These are phyloP conservation scores for Amphibalanus amphitrite DNA, from an alignment of 1,140 invertebrate species.

Conservation along the genomic window DNA sequence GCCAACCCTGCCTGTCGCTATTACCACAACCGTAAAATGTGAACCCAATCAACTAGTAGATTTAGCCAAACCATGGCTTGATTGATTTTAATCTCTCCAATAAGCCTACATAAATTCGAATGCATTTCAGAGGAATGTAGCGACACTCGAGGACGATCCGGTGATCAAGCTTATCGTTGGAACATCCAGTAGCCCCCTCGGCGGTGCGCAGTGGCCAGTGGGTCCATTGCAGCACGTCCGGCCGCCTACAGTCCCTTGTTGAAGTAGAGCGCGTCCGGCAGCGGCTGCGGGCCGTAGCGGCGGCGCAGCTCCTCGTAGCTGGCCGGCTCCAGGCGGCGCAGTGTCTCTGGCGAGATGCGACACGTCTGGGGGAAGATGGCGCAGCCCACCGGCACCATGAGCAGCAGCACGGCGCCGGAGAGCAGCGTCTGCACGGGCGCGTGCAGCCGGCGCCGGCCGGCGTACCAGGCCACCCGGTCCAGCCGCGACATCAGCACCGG, in stretches of 20 bases:
- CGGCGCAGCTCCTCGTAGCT: not conserved
- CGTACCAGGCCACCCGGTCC: slow-evolving; percentile 48
- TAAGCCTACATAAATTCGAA: no score
- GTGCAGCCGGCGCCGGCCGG: slow-evolving; percentile 46
- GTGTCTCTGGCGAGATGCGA: not conserved
- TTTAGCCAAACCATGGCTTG: no score
- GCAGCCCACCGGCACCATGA: slow-evolving; percentile 67
- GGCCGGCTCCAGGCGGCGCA: not conserved
- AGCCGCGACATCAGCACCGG: slow-evolving; percentile 48
- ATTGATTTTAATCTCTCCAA: no score
- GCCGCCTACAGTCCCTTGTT: not conserved
- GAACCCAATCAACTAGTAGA: no score
- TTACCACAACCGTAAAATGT: no score
- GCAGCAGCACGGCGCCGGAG: slow-evolving; percentile 34
- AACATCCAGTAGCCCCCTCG: no score
- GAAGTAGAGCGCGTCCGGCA: not conserved
- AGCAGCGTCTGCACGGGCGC: slow-evolving; percentile 46
- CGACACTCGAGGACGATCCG: no score
- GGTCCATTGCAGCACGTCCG: no score
- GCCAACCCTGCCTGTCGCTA: no score
- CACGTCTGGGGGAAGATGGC: slow-evolving; percentile 36
- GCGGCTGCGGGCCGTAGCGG: not conserved
- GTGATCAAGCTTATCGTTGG: no score
- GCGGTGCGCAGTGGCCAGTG: no score
- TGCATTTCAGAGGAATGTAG: no score